A percentile compares a stretch with the other conserved stretches of the same genome.
These are phyloP conservation scores for Atherix ibis DNA, from an alignment of 2,888 invertebrate species.

Conservation along the genomic window DNA sequence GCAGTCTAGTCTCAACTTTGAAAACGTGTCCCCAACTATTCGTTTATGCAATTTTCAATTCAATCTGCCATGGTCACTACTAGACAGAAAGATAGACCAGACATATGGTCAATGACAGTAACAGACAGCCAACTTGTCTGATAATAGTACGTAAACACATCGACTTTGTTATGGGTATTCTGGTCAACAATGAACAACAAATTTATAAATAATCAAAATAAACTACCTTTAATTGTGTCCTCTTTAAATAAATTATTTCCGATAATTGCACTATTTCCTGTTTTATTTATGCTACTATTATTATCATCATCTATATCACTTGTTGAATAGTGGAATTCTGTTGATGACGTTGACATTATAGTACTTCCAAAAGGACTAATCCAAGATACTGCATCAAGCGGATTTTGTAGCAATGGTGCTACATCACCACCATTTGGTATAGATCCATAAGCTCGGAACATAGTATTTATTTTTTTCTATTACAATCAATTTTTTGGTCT, in stretches of 20 bases:
- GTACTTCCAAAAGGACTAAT: conserved; percentile 7
- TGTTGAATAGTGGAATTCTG: no score
- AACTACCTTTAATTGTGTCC: conserved; percentile 11
- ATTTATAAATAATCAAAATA: no score
- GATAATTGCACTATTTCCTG: conserved; percentile 1
- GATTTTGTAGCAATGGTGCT: conserved; percentile 3
- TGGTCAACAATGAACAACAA: no score
- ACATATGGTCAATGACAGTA: background rate
- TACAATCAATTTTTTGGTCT: background rate
- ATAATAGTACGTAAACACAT: no score
- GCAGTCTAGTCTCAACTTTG: no score
- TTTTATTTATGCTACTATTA: background rate
- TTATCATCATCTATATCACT: background rate
- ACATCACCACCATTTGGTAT: conserved; percentile 5
- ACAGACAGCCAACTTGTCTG: no score
- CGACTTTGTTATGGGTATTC: no score
- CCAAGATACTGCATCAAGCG: conserved; percentile 10
- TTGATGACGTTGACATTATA: conserved; percentile 5
- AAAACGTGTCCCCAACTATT: no score
- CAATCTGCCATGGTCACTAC: no score
- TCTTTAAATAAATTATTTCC: conserved; percentile 9
- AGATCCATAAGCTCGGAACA: conserved; percentile 8
- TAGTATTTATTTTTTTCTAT: conserved; percentile 4
- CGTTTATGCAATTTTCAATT: no score
- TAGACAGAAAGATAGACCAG: background rate